Evolutionary conservation across 92 coral and sea anemone species (phyloP).

Genomic region (Isaurus tuberculatus): DNA sequence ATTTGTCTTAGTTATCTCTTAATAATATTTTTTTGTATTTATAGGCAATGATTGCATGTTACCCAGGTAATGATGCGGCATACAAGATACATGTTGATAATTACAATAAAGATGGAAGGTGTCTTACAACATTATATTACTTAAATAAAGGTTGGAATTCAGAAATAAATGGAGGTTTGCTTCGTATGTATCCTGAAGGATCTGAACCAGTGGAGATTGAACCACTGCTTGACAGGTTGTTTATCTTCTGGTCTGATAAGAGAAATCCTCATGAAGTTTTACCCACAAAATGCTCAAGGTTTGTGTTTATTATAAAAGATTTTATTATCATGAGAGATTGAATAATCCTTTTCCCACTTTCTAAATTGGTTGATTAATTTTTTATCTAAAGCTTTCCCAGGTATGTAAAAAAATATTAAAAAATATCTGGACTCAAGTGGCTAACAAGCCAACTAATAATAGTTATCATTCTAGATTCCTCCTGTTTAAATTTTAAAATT

Average conservation of each 20-base stretch:
- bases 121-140: slow-evolving; percentile 93
- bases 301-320: not conserved
- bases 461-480: no score
- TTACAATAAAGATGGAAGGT: slow-evolving; percentile 93
- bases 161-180: slow-evolving; percentile 80
- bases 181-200: slow-evolving; percentile 85
- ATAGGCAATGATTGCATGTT: slow-evolving; percentile 97
- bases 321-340: no score
- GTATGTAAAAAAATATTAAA: no score
- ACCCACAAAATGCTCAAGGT: slow-evolving; percentile 87
- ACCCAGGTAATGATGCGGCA: slow-evolving; percentile 85
- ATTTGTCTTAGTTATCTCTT: not conserved
- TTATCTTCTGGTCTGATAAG: slow-evolving; percentile 97
- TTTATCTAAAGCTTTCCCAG: no score
- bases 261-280: slow-evolving; percentile 96
- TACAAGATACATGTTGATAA: slow-evolving; percentile 95
- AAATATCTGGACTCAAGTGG: no score
- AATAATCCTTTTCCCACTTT: no score
- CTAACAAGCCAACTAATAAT: no score
- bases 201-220: slow-evolving; percentile 77
- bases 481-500: no score
- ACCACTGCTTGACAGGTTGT: slow-evolving; percentile 89
- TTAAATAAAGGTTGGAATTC: slow-evolving; percentile 87
- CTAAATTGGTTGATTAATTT: no score
- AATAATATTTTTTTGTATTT: not conserved